Evolutionary conservation across 2,888 invertebrate genomes (phyloP).

Genomic region (Standfussiana lucernea): DNA sequence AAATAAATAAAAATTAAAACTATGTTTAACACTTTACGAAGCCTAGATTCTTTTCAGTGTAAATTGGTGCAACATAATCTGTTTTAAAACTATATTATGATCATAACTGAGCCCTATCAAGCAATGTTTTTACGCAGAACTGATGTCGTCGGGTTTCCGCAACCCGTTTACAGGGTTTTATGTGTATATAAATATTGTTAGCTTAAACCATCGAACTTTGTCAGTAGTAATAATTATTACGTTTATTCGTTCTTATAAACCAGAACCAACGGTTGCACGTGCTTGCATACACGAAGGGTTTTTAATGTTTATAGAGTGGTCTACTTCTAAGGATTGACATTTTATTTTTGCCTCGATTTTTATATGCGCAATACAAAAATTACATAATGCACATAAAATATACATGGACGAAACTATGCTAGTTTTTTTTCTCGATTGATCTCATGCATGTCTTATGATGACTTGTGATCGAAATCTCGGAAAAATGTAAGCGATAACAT

Average conservation of each 20-base stretch:
- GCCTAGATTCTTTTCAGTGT: constrained; percentile 62
- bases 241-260: neutral
- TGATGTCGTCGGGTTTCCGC: neutral
- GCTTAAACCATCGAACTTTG: neutral
- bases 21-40: constrained; percentile 63
- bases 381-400: neutral
- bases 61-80: constrained; percentile 4
- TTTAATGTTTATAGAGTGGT: neutral
- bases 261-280: neutral
- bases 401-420: neutral
- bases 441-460: constrained; percentile 46
- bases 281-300: neutral
- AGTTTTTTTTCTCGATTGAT: constrained; percentile 11
- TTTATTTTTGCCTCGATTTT: neutral
- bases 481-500: constrained; percentile 18
- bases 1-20: constrained; percentile 75
- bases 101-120: too few relatives aligned
- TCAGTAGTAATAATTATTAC: neutral
- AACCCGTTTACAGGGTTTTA: neutral
- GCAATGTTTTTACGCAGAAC: constrained; percentile 7
- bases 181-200: neutral
- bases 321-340: neutral
- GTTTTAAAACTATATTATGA: constrained; percentile 1
- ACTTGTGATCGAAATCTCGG: neutral
- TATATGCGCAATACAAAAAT: constrained; percentile 2